Evolutionary conservation across 2,888 invertebrate genomes (phyloP).

Genomic region (Bembecia ichneumoniformis): DNA sequence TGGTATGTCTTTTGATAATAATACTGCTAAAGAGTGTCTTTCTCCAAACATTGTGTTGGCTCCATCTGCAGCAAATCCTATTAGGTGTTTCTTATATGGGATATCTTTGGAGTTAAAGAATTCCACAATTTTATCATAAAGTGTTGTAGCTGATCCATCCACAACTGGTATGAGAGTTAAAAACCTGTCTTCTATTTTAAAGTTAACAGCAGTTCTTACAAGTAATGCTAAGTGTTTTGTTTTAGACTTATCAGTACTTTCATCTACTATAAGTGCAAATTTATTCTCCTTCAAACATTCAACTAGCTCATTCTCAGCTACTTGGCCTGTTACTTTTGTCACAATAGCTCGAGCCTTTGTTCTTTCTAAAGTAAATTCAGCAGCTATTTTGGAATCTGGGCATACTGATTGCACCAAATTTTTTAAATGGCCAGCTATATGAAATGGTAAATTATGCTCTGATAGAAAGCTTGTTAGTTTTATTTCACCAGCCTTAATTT

Average conservation of each 20-base stretch:
- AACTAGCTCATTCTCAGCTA: constrained; percentile 1
- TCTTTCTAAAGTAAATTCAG: too few species aligned
- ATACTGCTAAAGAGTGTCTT: background rate
- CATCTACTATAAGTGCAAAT: constrained; percentile 15
- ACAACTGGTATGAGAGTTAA: constrained; percentile 17
- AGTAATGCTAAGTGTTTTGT: constrained; percentile 17
- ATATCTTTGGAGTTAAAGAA: constrained; percentile 4
- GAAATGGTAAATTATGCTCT: constrained; percentile 15
- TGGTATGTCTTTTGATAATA: background rate
- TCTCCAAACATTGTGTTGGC: background rate
- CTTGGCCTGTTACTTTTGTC: constrained; percentile 3
- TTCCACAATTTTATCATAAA: constrained; percentile 11
- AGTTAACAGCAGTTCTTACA: constrained; percentile 11
- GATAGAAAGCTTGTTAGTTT: constrained; percentile 15
- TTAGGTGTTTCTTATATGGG: background rate
- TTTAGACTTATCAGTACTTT: constrained; percentile 16
- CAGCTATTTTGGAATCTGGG: constrained; percentile 13
- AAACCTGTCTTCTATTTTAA: constrained; percentile 18
- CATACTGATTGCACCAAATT: constrained; percentile 12
- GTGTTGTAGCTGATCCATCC: constrained; percentile 14
- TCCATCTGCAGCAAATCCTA: background rate
- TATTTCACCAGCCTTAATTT: constrained; percentile 14
- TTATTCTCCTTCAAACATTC: constrained; percentile 12
- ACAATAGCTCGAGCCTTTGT: constrained; percentile 15
- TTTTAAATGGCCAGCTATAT: constrained; percentile 14